Percentiles rank a stretch among this genome's conserved stretches.
phyloP scores from a whole-genome alignment of 2,888 invertebrate species.

The Drosophila histrio region DNA sequence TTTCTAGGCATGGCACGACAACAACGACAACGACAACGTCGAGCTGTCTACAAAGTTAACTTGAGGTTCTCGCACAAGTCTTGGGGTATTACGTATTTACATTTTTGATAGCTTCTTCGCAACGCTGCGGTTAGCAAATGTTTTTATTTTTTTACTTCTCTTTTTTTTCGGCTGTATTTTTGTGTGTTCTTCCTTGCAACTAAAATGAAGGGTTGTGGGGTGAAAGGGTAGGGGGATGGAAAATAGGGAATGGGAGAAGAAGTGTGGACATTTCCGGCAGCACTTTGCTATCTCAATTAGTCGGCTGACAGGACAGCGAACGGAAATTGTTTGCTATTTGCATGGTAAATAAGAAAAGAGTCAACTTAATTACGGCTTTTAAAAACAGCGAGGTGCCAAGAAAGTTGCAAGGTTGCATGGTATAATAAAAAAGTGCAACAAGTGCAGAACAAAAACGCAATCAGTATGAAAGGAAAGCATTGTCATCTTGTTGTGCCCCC shows the following conservation, averaged over 20 bases:
- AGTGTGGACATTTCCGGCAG: slow-evolving; percentile 56
- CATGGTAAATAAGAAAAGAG: slow-evolving; percentile 45
- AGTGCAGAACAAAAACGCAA: slow-evolving; percentile 29
- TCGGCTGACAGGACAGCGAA: slow-evolving; percentile 68
- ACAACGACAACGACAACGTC: slow-evolving; percentile 22
- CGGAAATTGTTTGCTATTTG: slow-evolving; percentile 71
- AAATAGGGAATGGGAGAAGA: slow-evolving; percentile 13
- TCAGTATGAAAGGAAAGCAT: slow-evolving; percentile 24
- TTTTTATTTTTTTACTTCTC: slow-evolving; percentile 21
- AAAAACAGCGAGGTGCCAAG: background rate
- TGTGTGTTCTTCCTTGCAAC: slow-evolving; percentile 9
- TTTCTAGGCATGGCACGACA: slow-evolving; percentile 56
- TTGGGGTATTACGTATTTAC: slow-evolving; percentile 69
- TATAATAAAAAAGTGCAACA: slow-evolving; percentile 25
- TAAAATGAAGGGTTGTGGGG: background rate
- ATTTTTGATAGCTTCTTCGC: slow-evolving; percentile 68
- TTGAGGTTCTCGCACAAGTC: slow-evolving; percentile 24
- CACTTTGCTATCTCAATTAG: slow-evolving; percentile 70
- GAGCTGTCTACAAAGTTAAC: slow-evolving; percentile 42
- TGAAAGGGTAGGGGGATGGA: background rate
- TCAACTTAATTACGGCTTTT: slow-evolving; percentile 39
- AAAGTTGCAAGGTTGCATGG: slow-evolving; percentile 25
- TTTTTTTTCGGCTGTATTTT: slow-evolving; percentile 15
- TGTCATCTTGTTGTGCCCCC: slow-evolving; percentile 10
- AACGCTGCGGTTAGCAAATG: slow-evolving; percentile 37